A percentile compares a stretch with the other conserved stretches of the same genome.
These are phyloP conservation scores for Andricus curvator DNA, from an alignment of 2,888 invertebrate genomes.

Conservation along the genomic window DNA sequence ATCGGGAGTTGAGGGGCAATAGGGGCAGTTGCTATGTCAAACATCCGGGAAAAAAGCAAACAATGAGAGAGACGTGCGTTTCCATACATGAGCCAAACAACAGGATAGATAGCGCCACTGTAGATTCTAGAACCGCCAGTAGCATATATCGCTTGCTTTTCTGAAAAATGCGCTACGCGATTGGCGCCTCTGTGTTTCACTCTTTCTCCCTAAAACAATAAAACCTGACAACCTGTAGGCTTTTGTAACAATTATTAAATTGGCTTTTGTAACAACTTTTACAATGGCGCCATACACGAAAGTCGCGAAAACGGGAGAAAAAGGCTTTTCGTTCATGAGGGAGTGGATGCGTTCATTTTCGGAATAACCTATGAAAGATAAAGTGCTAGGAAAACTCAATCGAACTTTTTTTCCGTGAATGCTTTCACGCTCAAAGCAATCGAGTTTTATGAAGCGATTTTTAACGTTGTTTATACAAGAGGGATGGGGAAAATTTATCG, in stretches of 20 bases:
- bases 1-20: slow-evolving; percentile 4
- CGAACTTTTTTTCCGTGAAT: slow-evolving; percentile 28
- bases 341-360: slow-evolving; percentile 17
- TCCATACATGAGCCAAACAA: slow-evolving; percentile 30
- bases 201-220: not conserved
- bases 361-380: slow-evolving; percentile 36
- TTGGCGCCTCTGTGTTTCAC: not conserved
- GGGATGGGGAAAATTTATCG: not conserved
- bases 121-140: not conserved
- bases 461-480: slow-evolving; percentile 18
- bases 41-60: slow-evolving; percentile 46
- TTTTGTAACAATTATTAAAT: slow-evolving; percentile 15
- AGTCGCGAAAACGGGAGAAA: slow-evolving; percentile 14
- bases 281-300: slow-evolving; percentile 1
- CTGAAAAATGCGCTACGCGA: not conserved
- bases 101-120: slow-evolving; percentile 16
- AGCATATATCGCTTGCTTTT: slow-evolving; percentile 11
- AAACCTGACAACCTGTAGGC: slow-evolving; percentile 9
- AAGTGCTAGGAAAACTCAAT: slow-evolving; percentile 35
- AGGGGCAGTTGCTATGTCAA: slow-evolving; percentile 46
- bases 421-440: slow-evolving; percentile 26
- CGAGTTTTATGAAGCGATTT: slow-evolving; percentile 1
- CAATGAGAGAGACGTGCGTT: slow-evolving; percentile 44
- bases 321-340: slow-evolving; percentile 17
- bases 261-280: slow-evolving; percentile 21